A percentile compares a stretch with the other conserved stretches of the same genome.
These are phyloP conservation scores for Crambe crambe DNA, from an alignment of 37 sponge, comb jelly and placozoan genomes.

Conservation along the genomic window DNA sequence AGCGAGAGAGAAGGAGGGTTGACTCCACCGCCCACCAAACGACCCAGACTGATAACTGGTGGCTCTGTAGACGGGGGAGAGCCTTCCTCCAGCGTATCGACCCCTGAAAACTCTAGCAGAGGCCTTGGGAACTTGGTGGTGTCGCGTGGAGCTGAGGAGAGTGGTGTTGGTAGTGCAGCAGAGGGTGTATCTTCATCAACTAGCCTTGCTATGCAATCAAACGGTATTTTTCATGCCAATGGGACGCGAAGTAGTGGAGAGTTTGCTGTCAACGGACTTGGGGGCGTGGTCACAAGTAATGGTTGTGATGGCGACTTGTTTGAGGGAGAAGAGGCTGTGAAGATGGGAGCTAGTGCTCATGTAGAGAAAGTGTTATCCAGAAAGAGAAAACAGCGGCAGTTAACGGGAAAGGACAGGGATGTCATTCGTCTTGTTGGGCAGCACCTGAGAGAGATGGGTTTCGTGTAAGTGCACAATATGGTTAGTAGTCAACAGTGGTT, in stretches of 20 bases:
- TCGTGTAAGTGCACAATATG: conserved; percentile 77
- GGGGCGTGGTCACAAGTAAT: conserved; percentile 1
- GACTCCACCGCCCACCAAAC: conserved; percentile 84
- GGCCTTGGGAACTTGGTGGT: background rate
- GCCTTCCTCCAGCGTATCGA: conserved; percentile 10
- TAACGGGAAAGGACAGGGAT: conserved; percentile 62
- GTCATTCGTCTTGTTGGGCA: conserved; percentile 93
- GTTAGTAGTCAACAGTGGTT: too few species aligned
- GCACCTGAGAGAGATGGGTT: conserved; percentile 88
- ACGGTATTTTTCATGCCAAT: conserved; percentile 30
- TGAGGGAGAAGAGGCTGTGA: background rate
- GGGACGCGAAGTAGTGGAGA: background rate
- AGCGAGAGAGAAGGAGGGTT: conserved; percentile 83
- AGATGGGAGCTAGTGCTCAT: background rate
- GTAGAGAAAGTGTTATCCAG: background rate
- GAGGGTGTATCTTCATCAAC: background rate
- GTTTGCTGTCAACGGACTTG: conserved; percentile 8
- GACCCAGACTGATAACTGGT: conserved; percentile 56
- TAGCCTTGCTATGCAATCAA: conserved; percentile 4
- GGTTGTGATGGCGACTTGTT: background rate
- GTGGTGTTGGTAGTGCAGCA: conserved; percentile 6
- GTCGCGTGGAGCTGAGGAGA: background rate
- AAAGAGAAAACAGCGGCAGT: background rate
- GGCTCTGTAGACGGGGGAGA: conserved; percentile 25
- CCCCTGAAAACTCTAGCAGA: background rate